Evolutionary conservation across 2,888 invertebrate species (phyloP).

Genomic region (Drosophila borealis): DNA sequence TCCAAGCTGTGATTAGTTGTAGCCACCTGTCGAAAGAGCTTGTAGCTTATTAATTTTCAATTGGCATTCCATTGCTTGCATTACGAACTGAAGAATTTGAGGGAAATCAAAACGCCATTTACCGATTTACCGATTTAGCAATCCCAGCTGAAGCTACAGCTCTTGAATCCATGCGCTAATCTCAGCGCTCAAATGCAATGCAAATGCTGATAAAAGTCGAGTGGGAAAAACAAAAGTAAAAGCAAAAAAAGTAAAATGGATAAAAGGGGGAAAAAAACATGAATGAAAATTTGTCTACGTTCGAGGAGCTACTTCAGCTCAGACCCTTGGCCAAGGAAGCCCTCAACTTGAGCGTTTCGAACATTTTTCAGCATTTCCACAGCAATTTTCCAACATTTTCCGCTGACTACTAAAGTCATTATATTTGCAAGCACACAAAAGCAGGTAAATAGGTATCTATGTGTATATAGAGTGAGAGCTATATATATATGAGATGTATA

Average conservation of each 20-base stretch:
- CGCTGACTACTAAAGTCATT: conserved; percentile 81
- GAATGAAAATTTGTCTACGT: conserved; percentile 45
- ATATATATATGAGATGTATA: conserved; percentile 8
- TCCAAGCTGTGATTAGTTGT: conserved; percentile 2
- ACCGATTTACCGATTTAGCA: conserved; percentile 54
- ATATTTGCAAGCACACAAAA: conserved; percentile 67
- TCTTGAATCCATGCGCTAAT: conserved; percentile 63
- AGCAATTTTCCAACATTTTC: conserved; percentile 79
- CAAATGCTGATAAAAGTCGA: conserved; percentile 57
- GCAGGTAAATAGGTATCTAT: conserved; percentile 46
- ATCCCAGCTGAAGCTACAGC: conserved; percentile 29
- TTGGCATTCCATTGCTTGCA: conserved; percentile 37
- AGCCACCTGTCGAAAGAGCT: conserved; percentile 20
- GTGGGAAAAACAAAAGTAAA: conserved; percentile 37
- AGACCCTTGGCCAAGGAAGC: conserved; percentile 29
- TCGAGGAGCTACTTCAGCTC: conserved; percentile 8
- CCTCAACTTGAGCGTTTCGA: conserved; percentile 67
- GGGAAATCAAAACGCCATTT: conserved; percentile 67
- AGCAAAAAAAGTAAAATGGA: conserved; percentile 9
- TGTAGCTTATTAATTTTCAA: conserved; percentile 65
- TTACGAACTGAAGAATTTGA: conserved; percentile 33
- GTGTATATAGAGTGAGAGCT: conserved; percentile 17
- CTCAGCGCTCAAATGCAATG: conserved; percentile 75
- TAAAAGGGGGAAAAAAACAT: conserved; percentile 18
- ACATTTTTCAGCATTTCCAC: conserved; percentile 63